Evolutionary conservation across 2,113 vertebrate genomes (phyloP).

Genomic region (Hippoglossus stenolepis): DNA sequence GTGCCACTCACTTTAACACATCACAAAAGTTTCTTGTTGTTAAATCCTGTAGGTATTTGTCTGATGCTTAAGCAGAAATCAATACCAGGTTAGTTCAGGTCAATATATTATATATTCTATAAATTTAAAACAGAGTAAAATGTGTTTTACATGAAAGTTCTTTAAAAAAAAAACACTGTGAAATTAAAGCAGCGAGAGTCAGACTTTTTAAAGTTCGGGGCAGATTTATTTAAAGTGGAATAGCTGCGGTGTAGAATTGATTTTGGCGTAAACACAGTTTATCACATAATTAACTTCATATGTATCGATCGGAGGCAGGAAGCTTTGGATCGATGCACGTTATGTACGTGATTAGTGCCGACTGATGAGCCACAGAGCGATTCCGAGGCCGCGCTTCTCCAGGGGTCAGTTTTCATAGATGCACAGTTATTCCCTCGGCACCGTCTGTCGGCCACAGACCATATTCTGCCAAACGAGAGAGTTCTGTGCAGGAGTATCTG

Average conservation of each 20-base stretch:
- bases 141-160: neutral
- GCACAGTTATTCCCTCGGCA: neutral
- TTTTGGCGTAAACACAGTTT: neutral
- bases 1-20: too few relatives aligned
- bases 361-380: neutral
- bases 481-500: neutral
- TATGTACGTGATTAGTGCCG: neutral
- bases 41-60: too few relatives aligned
- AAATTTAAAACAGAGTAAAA: too few relatives aligned
- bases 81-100: too few relatives aligned
- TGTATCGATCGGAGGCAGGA: neutral
- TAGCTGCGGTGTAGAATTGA: neutral
- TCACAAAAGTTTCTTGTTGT: too few relatives aligned
- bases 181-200: neutral
- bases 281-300: constrained; percentile 11
- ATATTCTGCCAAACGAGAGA: neutral
- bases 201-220: neutral
- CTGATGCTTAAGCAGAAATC: too few relatives aligned
- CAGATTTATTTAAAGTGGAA: neutral
- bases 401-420: neutral
- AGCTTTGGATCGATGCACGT: neutral
- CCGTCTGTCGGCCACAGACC: neutral
- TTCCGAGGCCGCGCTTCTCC: neutral
- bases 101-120: too few relatives aligned
- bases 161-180: neutral